Evolutionary conservation across 2,888 invertebrate species (phyloP).

Genomic region (Heterodera filipjevi): DNA sequence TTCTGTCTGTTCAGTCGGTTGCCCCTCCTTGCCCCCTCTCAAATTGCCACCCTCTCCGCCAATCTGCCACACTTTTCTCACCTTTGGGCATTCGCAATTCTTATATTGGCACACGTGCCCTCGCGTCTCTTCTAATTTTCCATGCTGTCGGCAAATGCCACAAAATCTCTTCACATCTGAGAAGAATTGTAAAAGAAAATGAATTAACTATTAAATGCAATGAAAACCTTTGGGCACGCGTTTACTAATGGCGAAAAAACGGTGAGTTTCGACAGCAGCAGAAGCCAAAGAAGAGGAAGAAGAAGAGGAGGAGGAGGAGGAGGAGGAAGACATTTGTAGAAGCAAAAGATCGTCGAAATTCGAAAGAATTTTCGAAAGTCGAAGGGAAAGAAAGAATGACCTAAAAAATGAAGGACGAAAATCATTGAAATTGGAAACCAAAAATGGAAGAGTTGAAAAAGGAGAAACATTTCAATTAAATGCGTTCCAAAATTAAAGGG

Average conservation of each 20-base stretch:
- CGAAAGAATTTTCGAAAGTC: background rate
- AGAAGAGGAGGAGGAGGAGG: background rate
- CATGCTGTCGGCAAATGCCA: constrained; percentile 62
- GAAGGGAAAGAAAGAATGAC: background rate
- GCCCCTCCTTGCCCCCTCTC: no score
- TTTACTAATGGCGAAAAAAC: constrained; percentile 50
- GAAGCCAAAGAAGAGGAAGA: background rate
- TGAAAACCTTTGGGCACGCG: constrained; percentile 49
- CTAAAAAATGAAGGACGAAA: background rate
- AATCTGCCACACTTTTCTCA: background rate
- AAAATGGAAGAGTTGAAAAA: no score
- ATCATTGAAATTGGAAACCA: no score
- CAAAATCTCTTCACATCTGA: constrained; percentile 60
- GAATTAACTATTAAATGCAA: background rate
- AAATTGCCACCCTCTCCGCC: no score
- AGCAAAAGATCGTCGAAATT: background rate
- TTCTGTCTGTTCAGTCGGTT: no score
- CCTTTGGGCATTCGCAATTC: constrained; percentile 51
- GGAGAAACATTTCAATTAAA: no score
- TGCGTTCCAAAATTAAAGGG: no score
- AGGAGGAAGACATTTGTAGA: background rate
- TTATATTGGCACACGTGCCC: constrained; percentile 59
- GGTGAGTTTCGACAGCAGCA: constrained; percentile 32
- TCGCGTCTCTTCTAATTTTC: constrained; percentile 54
- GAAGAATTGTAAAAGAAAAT: background rate